Evolutionary conservation across 2,113 vertebrate species (phyloP).

Genomic region (Lichenostomus cassidix): DNA sequence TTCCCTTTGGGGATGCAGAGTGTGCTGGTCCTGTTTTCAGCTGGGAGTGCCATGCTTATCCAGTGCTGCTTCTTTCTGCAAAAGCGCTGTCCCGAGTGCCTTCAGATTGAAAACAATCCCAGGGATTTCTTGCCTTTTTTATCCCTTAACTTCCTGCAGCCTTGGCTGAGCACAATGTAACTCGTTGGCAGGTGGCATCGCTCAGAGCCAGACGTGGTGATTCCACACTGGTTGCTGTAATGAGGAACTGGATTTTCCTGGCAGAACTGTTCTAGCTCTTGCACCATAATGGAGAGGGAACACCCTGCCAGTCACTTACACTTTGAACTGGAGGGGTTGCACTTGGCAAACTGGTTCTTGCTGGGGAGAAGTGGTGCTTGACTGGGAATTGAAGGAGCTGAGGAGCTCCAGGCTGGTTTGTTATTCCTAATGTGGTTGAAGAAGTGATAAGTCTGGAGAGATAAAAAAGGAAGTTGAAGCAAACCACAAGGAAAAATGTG

Average conservation of each 20-base stretch:
- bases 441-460: not conserved
- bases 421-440: not conserved
- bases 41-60: fast-evolving
- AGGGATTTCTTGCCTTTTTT: not conserved
- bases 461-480: not conserved
- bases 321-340: not conserved
- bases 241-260: not conserved
- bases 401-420: not conserved
- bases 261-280: not conserved
- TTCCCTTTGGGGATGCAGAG: not conserved
- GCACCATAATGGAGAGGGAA: not conserved
- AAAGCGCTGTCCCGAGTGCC: not conserved
- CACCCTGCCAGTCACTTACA: not conserved
- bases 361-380: not conserved
- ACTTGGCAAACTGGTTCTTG: not conserved
- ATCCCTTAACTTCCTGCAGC: not conserved
- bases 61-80: not conserved
- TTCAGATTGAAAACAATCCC: not conserved
- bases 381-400: not conserved
- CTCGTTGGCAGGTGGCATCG: fast-evolving
- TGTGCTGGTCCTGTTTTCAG: not conserved
- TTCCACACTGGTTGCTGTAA: not conserved
- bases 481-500: not conserved
- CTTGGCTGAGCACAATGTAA: fast-evolving
- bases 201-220: not conserved